phyloP scores from a whole-genome alignment of 2,888 invertebrate genomes.

The Drosophila antonietae region DNA sequence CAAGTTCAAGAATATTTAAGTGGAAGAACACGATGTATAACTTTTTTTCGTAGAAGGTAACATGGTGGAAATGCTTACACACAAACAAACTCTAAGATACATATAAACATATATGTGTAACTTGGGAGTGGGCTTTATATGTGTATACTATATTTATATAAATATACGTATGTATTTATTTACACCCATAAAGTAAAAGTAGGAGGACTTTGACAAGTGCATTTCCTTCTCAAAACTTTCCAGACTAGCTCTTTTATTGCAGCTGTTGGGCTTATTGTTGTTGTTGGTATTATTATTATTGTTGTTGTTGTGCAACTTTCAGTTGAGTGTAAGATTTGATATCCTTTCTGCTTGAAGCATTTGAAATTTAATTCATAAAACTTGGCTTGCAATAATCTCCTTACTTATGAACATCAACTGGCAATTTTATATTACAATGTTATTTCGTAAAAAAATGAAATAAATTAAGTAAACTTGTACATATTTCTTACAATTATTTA shows the following conservation, averaged over 20 bases:
- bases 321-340: conserved; percentile 1
- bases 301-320: background rate
- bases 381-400: conserved; percentile 16
- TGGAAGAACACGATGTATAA: no score
- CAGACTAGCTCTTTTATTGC: conserved; percentile 41
- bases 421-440: background rate
- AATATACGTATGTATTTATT: background rate
- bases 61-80: no score
- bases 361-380: conserved; percentile 34
- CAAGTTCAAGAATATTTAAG: background rate
- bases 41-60: no score
- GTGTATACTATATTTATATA: background rate
- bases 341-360: conserved; percentile 7
- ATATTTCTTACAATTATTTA: no score
- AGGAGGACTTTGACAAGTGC: conserved; percentile 42
- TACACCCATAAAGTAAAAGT: no score
- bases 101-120: no score
- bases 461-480: background rate
- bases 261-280: conserved; percentile 29
- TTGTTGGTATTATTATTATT: conserved; percentile 4
- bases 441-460: background rate
- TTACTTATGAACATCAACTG: conserved; percentile 14
- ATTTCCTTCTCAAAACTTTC: conserved; percentile 60
- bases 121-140: background rate
- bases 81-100: no score